Evolutionary conservation across 2,888 invertebrate genomes (phyloP), one percentile per base, ranked within the genome.

Genomic region (Dasysyrphus albostriatus): DNA sequence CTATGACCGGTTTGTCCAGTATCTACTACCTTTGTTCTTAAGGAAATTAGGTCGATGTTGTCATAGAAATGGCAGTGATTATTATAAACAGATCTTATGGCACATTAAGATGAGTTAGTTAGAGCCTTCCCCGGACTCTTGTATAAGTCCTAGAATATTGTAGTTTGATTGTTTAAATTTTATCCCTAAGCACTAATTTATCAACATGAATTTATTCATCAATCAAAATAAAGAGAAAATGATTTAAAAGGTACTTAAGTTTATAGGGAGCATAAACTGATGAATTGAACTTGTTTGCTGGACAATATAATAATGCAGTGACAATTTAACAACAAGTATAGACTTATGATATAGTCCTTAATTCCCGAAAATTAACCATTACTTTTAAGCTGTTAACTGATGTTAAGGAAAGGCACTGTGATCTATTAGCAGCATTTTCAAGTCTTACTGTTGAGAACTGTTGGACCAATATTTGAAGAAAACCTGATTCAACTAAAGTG

Each of bases 21-120:
- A 10, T 34, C 9, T 10, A 10, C 34, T 37, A 42, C 39, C 24
- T 14, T 42, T 19, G 39, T 24, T 8, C 61, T 39, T 12, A 16
- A 59, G 75, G 70, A 72, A 76, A 84, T 75, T 65, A 79, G 83
- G 74, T 83, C 83, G 49, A 69, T 69, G 73, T 63, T 83, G 70
- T 73, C 65, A 82, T 72, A 65, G 72, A 56, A 65, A 73, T 78
- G 56, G 79, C 47, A 79, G 56, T 83, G 74, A 83, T 69, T 78
- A 83, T 63, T 78, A 70, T 34, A 61, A 74, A 74, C 39, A 39
- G 61, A 49, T 59, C 72, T 32, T 69, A 67, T 59, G 37, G 39
- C 70, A 72, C 32, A 61, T 70, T 29, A 51, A 51, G 16, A 39
- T 14, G 44, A 42, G 37, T 67, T 5, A 39, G 39, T 39, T 19